Evolutionary conservation across 2,888 invertebrate genomes (phyloP).

Genomic region (Dicranocentrus wangi): DNA sequence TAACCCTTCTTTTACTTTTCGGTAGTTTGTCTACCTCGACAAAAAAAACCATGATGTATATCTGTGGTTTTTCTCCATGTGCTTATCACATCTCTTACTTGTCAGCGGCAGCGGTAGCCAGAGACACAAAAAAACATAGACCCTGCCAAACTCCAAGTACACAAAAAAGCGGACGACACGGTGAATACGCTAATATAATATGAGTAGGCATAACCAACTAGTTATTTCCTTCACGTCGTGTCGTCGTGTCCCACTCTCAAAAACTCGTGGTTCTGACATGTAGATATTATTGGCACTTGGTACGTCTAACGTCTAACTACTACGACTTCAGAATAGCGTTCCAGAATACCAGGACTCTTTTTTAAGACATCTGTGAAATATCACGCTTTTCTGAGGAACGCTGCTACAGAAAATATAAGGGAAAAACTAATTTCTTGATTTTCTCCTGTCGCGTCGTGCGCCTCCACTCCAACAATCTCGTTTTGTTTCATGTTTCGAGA

Average conservation of each 20-base stretch:
- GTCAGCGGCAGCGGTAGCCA: conserved; percentile 17
- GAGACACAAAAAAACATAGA: background rate
- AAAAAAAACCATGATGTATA: background rate
- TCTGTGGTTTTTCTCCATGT: background rate
- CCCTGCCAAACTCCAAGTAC: too few species aligned
- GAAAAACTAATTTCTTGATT: conserved; percentile 7
- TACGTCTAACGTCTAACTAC: too few species aligned
- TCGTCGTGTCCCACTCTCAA: background rate
- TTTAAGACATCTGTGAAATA: conserved; percentile 29
- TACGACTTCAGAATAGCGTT: too few species aligned
- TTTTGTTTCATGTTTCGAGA: background rate
- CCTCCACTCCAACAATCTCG: background rate
- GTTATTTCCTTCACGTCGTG: conserved; percentile 3
- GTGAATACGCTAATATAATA: conserved; percentile 11
- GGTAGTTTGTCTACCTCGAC: too few species aligned
- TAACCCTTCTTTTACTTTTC: background rate
- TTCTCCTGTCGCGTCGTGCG: background rate
- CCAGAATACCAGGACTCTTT: background rate
- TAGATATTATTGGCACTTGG: conserved; percentile 14
- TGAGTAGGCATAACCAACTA: too few species aligned
- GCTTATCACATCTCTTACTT: conserved; percentile 3
- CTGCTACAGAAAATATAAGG: background rate
- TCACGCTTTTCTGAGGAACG: conserved; percentile 32
- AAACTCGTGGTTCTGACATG: conserved; percentile 2
- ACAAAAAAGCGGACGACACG: too few species aligned